Conservation (phyloP, 64 coral and sea anemone genomes). For the Dendronephthya gigantea region DNA sequence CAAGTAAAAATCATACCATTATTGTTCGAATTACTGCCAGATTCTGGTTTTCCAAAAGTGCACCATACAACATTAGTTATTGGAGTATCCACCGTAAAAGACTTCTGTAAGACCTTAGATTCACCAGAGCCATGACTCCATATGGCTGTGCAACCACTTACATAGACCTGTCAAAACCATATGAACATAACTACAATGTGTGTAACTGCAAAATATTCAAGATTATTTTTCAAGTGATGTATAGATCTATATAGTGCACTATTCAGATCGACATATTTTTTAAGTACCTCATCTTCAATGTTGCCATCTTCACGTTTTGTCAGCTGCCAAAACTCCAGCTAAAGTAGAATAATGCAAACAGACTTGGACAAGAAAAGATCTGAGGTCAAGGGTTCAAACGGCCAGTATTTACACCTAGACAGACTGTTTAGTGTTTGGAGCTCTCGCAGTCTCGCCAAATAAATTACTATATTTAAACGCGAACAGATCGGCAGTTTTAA, state of each 20-base stretch:
- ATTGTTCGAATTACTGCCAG: not conserved
- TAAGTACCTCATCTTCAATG: not conserved
- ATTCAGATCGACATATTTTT: too few relatives aligned
- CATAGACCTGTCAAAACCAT: not conserved
- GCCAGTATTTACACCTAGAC: too few relatives aligned
- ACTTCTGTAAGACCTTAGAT: not conserved
- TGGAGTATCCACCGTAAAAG: not conserved
- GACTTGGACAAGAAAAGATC: too few relatives aligned
- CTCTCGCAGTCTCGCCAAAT: too few relatives aligned
- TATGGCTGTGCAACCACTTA: not conserved
- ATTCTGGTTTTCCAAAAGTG: not conserved
- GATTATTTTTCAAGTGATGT: too few relatives aligned
- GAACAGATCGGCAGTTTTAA: too few relatives aligned
- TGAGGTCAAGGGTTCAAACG: too few relatives aligned
- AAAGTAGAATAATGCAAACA: not conserved
- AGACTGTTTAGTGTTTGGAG: too few relatives aligned
- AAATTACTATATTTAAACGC: too few relatives aligned
- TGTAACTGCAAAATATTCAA: too few relatives aligned
- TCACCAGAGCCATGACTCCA: not conserved
- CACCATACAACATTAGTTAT: not conserved
- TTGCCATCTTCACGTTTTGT: not conserved
- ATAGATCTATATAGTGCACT: too few relatives aligned
- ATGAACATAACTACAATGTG: not conserved
- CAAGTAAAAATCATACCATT: not conserved
- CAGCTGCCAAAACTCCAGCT: not conserved